Evolutionary conservation across 2,113 vertebrate species (phyloP).

Genomic region (Gulo gulo): DNA sequence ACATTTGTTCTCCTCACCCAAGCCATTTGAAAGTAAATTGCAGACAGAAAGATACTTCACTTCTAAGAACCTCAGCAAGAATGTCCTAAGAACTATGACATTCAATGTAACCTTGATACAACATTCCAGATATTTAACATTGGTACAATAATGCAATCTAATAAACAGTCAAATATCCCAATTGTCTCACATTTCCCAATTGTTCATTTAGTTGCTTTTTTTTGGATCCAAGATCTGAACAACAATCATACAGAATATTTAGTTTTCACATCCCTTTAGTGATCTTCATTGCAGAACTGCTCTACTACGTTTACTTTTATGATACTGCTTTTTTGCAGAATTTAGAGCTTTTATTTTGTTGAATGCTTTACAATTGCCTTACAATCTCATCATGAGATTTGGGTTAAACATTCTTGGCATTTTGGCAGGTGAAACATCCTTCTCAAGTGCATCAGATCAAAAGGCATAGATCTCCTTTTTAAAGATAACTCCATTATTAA

Average conservation of each 20-base stretch:
- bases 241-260: background rate
- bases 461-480: background rate
- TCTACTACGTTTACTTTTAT: background rate
- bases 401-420: conserved; percentile 4
- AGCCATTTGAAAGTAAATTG: background rate
- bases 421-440: background rate
- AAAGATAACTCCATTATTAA: background rate
- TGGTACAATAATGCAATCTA: background rate
- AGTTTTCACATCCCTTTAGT: background rate
- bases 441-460: background rate
- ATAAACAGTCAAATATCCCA: background rate
- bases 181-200: background rate
- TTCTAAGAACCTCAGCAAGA: background rate
- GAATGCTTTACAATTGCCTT: background rate
- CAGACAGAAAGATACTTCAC: background rate
- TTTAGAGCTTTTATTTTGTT: background rate
- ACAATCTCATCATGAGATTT: background rate
- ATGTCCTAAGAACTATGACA: background rate
- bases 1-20: background rate
- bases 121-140: background rate
- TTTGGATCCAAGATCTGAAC: background rate
- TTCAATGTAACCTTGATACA: background rate
- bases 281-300: background rate
- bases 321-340: background rate
- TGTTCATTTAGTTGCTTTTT: background rate